These are phyloP conservation scores for Menura novaehollandiae DNA, from an alignment of 2,113 vertebrate genomes.

Conservation along the genomic window DNA sequence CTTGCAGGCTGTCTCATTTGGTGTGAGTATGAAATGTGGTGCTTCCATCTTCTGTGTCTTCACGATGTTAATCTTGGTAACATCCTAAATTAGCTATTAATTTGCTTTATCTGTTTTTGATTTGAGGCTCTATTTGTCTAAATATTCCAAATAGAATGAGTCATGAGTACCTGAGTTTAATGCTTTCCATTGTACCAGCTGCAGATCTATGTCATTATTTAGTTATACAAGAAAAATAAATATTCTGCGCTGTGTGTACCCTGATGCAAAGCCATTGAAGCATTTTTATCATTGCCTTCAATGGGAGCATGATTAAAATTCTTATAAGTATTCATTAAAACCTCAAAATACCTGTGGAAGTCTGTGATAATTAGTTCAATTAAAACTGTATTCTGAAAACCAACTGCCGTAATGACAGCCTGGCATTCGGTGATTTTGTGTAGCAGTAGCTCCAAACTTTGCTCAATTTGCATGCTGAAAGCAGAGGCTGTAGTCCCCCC, in stretches of 20 bases:
- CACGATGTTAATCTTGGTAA: not conserved
- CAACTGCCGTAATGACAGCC: not conserved
- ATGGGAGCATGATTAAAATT: not conserved
- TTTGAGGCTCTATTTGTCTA: not conserved
- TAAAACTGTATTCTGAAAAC: not conserved
- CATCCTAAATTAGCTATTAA: not conserved
- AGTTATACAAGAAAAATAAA: not conserved
- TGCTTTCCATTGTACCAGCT: not conserved
- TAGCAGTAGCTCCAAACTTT: not conserved
- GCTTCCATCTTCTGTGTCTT: not conserved
- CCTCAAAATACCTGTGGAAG: conserved; percentile 29
- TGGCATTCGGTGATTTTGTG: not conserved
- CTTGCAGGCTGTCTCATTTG: not conserved
- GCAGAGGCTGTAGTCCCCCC: not conserved
- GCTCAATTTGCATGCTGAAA: conserved; percentile 6
- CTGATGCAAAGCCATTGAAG: not conserved
- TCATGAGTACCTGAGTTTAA: not conserved
- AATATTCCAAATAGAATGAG: not conserved
- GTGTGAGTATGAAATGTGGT: not conserved
- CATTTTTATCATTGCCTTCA: not conserved
- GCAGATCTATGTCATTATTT: not conserved
- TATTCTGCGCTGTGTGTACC: not conserved
- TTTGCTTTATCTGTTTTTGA: not conserved
- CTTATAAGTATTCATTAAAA: not conserved
- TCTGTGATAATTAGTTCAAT: conserved; percentile 34